Base-by-base conservation (phyloP, 64 coral and sea anemone genomes). In the Pocillopora damicornis region DNA sequence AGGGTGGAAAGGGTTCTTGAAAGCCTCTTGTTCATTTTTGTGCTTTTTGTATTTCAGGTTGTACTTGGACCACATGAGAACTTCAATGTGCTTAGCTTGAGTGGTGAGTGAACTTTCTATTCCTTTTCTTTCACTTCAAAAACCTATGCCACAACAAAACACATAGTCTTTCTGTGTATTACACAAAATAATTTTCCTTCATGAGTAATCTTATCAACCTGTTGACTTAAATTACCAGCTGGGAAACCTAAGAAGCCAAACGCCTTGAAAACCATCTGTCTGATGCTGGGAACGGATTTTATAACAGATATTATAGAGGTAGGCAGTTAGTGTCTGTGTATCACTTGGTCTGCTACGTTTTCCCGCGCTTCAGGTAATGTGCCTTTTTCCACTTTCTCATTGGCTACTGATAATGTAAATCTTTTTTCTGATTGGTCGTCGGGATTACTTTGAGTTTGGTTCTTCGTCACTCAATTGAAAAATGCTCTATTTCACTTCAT, bases 271-370 rank as follows among this genome's bases (percentile, higher is more conserved):
- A 98, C 90, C 45, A 95, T 98, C 22, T 95, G 90, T 58, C 67
- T 98, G 77, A 95, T 98, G 96, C 74, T 98, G 35, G 96, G 96
- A 42, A 93, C 93, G 8, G 96, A 98, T 69, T 98, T 95, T 17
- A 98, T 98, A 59, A 95, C 96, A 2, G 96, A 98, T 81, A 66
- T 95, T 14, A 90, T 98, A 13, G 96, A 95, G 96, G 95, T 98
- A 75, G 6, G 73, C 10, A 30, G 30, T 30, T 30, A 30, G 30
- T 30, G 30, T 30, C 30, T 30, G 30, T 30, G 30, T 7, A 51
- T 7, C 3, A 51, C 42, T 51, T 51, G 42, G 42, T 51, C 42
- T 7, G 7, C 3, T 7, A 7, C 42, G 7, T 51, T 51, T 51
- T 51, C 42, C 42, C 42, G 7, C 42, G 1, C 42, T 51, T 51